These are phyloP conservation scores for Cephalopachus bancanus DNA, from an alignment of 2,797 vertebrate genomes.

Conservation along the genomic window DNA sequence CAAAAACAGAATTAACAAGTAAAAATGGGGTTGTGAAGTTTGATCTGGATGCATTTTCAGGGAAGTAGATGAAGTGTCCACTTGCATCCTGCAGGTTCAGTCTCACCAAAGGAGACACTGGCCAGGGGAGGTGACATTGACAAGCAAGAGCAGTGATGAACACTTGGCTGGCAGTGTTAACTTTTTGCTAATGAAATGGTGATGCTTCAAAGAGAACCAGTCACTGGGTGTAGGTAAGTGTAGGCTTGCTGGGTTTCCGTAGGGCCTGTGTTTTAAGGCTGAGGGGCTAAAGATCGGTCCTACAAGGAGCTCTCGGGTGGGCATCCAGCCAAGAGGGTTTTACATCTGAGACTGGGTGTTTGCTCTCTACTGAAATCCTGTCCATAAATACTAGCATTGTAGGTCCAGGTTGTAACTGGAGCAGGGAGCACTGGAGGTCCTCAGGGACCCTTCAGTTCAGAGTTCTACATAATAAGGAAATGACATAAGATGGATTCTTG, in stretches of 20 bases:
- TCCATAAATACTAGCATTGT: accelerated
- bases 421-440: accelerated
- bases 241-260: accelerated
- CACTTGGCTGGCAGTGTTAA: neutral
- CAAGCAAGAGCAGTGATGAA: accelerated
- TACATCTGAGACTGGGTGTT: accelerated
- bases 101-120: accelerated
- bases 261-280: accelerated
- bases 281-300: accelerated
- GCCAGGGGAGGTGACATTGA: neutral
- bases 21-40: neutral
- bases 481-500: accelerated
- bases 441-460: accelerated
- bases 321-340: accelerated
- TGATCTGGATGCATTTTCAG: neutral
- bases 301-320: accelerated
- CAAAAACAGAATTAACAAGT: constrained; percentile 34
- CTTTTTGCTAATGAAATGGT: neutral
- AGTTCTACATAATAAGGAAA: neutral
- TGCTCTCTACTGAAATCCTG: no score
- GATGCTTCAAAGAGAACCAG: neutral
- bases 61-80: neutral
- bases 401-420: neutral
- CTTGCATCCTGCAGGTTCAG: neutral
- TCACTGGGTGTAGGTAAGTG: accelerated